These are phyloP conservation scores for Gymnogyps californianus DNA, from an alignment of 2,113 vertebrate species.

Conservation along the genomic window DNA sequence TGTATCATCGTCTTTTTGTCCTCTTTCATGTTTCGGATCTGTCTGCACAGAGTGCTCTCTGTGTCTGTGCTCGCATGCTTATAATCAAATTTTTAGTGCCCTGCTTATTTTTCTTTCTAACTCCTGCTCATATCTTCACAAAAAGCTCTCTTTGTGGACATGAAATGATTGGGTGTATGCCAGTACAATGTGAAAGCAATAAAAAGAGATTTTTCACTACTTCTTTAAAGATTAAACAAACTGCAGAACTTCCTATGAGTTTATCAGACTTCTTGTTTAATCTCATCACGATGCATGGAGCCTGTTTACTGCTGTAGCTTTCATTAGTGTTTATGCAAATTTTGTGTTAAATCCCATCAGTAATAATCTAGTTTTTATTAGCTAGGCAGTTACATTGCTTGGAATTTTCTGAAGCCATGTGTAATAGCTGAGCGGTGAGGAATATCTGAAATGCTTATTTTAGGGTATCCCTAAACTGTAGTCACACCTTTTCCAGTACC, in stretches of 20 bases:
- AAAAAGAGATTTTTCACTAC: neutral
- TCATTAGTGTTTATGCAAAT: constrained; percentile 9
- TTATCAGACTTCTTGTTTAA: constrained; percentile 10
- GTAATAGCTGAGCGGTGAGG: neutral
- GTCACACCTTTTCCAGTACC: neutral
- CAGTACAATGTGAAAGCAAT: neutral
- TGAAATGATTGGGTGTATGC: neutral
- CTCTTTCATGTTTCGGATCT: neutral
- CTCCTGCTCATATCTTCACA: neutral
- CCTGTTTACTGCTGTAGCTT: neutral
- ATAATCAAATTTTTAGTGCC: neutral
- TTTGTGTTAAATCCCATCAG: neutral
- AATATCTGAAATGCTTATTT: neutral
- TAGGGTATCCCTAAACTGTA: neutral
- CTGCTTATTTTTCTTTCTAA: neutral
- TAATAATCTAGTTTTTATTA: constrained; percentile 1
- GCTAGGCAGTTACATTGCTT: neutral
- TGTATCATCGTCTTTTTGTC: neutral
- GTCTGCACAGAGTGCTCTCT: neutral
- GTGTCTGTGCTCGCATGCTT: neutral
- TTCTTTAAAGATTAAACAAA: neutral
- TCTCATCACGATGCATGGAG: neutral
- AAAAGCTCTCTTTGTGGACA: neutral
- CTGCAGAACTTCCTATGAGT: neutral
- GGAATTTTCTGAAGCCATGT: neutral